phyloP scores from a whole-genome alignment of 2,797 vertebrate genomes.

The Morus bassanus region DNA sequence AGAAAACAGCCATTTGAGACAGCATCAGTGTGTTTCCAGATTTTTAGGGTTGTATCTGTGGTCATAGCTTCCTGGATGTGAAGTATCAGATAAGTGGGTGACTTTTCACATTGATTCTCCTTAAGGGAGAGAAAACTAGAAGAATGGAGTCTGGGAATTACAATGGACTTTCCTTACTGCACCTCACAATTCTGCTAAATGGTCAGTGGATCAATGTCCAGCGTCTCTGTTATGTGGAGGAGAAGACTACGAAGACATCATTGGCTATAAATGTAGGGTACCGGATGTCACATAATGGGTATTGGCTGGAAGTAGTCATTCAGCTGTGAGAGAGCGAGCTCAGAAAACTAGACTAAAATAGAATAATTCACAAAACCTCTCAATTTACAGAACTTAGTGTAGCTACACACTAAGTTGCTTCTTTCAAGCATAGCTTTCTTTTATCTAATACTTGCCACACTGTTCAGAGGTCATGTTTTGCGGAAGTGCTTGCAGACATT shows the following conservation, averaged over 20 bases:
- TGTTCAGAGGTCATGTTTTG: not conserved
- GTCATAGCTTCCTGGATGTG: not conserved
- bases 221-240: not conserved
- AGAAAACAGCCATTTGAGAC: not conserved
- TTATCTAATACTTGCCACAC: not conserved
- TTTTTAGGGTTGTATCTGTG: not conserved
- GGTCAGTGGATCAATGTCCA: not conserved
- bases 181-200: not conserved
- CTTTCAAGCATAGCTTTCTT: not conserved
- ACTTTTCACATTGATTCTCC: slow-evolving; percentile 31
- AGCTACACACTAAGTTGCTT: not conserved
- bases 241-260: not conserved
- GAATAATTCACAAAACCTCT: not conserved
- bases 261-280: not conserved
- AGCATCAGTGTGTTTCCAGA: not conserved
- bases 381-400: not conserved
- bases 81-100: slow-evolving; percentile 7
- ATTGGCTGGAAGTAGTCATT: not conserved
- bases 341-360: not conserved
- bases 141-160: not conserved
- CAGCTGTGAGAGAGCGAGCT: not conserved
- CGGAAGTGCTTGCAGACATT: not conserved
- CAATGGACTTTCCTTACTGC: not conserved
- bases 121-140: not conserved
- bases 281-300: not conserved